Conservation (phyloP, 2,113 vertebrate species). For the human region DNA sequence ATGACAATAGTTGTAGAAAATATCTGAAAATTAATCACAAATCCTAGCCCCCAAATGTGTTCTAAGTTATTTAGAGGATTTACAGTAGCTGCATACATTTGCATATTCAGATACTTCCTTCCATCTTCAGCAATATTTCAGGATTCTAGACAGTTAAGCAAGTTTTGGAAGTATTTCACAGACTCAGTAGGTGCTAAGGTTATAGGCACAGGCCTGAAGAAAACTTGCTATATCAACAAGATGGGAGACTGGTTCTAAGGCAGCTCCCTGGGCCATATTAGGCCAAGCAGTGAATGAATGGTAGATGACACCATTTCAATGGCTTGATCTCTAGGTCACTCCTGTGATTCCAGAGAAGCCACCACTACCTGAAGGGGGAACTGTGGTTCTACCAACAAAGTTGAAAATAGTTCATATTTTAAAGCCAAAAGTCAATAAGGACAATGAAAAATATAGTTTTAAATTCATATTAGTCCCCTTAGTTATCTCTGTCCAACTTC, state of each 20-base stretch:
- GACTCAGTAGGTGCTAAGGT: not conserved
- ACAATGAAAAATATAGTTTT: not conserved
- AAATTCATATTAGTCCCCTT: not conserved
- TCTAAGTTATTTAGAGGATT: not conserved
- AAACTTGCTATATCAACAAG: not conserved
- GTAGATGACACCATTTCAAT: not conserved
- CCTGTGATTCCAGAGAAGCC: not conserved
- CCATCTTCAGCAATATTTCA: not conserved
- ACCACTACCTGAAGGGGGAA: not conserved
- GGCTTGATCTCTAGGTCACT: not conserved
- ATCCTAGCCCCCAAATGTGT: not conserved
- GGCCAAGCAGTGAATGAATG: not conserved
- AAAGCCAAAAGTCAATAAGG: not conserved
- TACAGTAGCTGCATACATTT: not conserved
- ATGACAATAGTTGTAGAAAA: not conserved
- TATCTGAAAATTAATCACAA: constrained; percentile 1
- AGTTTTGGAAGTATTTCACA: not conserved
- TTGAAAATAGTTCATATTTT: not conserved
- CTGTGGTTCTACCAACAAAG: not conserved
- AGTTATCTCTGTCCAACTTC: not conserved
- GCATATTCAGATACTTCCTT: not conserved
- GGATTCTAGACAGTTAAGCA: not conserved
- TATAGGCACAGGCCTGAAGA: not conserved
- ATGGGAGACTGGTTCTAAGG: not conserved
- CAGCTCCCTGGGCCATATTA: not conserved